A percentile compares a stretch with the other conserved stretches of the same genome.
These are phyloP conservation scores for Excalfactoria chinensis DNA, from an alignment of 2,113 vertebrate species.

Conservation along the genomic window DNA sequence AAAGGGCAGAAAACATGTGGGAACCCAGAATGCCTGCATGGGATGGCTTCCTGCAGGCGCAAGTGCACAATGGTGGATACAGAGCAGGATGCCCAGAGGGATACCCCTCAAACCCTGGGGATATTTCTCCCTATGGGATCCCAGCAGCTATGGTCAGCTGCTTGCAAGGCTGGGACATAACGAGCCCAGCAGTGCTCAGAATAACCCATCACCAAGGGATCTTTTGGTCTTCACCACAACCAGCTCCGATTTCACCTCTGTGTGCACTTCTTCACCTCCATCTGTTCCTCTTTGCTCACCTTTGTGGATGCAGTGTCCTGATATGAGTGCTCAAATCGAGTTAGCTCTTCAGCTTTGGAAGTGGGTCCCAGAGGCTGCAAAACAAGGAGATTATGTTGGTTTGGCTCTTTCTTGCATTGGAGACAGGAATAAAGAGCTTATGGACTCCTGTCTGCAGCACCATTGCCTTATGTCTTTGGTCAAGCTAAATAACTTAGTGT, in stretches of 20 bases:
- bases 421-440: not conserved
- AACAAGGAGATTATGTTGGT: not conserved
- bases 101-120: not conserved
- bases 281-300: not conserved
- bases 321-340: not conserved
- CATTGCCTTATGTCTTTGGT: not conserved
- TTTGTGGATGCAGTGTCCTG: fast-evolving
- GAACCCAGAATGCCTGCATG: not conserved
- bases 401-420: not conserved
- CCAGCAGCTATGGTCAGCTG: not conserved
- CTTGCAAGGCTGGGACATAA: not conserved
- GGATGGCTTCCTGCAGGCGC: not conserved
- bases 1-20: not conserved
- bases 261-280: not conserved
- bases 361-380: not conserved
- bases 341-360: not conserved
- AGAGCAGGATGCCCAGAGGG: not conserved
- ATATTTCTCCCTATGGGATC: not conserved
- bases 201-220: not conserved
- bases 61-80: not conserved
- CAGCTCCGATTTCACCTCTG: not conserved
- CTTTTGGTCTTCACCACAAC: not conserved
- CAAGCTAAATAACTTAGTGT: not conserved
- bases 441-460: not conserved
- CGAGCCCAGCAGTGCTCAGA: not conserved